Base-by-base conservation (phyloP, 2,888 invertebrate genomes). In the Dendrolimus pini region DNA sequence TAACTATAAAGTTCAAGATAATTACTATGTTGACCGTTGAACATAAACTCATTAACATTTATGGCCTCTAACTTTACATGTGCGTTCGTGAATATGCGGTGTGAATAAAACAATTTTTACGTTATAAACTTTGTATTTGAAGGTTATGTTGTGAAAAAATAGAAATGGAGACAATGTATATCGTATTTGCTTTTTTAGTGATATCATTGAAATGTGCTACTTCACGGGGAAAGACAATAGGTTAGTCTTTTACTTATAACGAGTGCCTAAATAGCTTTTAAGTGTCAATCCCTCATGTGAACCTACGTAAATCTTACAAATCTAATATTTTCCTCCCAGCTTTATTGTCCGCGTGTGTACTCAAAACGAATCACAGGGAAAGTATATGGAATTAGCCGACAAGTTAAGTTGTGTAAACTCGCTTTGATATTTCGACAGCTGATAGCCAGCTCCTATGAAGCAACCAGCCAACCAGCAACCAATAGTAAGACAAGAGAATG, bases 1-100 rank as follows among this genome's bases (percentile, higher is more conserved):
- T 74, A 77, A 69, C 70, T 66, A 61, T 72, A 71, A 72, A 74
- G 61, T 69, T 63, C 57, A 41, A 56, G 59, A 61, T 71, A 77
- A 82, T 80, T 75, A 79, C 71, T 65, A 68, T 67, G 69, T 68
- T 62, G 60, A 63, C 61, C 56, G 59, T 63, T 60, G 65, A 65
- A 66, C 62, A 68, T 77, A 72, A 75, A 75, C 71, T 74, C 65
- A 62, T 77, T 70, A 72, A 60, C 56, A 59, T 75, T 78, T 71
- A 72, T 61, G 59, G 64, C 55, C 58, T 42, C 55, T 64, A 64
- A 66, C 57, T 56, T 61, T 57, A 57, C 41, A 56, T 55, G 60
- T 54, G 56, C 41, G 62, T 64, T 66, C 56, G 58, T 58, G 61
- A 63, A 64, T 62, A 60, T 60, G 65, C 55, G 62, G 52, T 58